These are phyloP conservation scores for Hemistola chrysoprasaria DNA, from an alignment of 2,888 invertebrate species.

Conservation along the genomic window DNA sequence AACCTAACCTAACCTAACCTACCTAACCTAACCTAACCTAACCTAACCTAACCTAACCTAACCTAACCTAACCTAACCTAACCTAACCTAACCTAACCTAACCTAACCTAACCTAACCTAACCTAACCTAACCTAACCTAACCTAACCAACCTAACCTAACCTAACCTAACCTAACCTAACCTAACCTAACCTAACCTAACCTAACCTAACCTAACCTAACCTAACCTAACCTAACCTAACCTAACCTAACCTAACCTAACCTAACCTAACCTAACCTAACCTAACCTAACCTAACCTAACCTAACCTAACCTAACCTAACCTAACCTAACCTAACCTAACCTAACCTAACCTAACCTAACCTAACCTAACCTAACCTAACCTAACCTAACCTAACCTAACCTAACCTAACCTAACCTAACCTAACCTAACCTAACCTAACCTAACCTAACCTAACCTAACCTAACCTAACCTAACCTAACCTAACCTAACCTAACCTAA, in stretches of 20 bases:
- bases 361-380: slow-evolving; percentile 32
- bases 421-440: slow-evolving; percentile 25
- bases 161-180: slow-evolving; percentile 32
- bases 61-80: slow-evolving; percentile 31
- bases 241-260: slow-evolving; percentile 27
- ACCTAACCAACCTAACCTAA: too few species aligned
- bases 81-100: slow-evolving; percentile 32
- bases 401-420: slow-evolving; percentile 25
- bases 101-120: slow-evolving; percentile 33
- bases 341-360: slow-evolving; percentile 30
- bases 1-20: too few species aligned
- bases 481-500: slow-evolving; percentile 24
- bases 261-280: slow-evolving; percentile 28
- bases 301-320: slow-evolving; percentile 32
- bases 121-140: slow-evolving; percentile 32
- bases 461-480: slow-evolving; percentile 24
- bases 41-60: slow-evolving; percentile 33
- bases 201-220: slow-evolving; percentile 34
- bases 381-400: slow-evolving; percentile 29
- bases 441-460: slow-evolving; percentile 25
- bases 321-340: slow-evolving; percentile 29
- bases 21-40: slow-evolving; percentile 32
- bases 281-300: too few species aligned
- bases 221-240: too few species aligned
- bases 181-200: slow-evolving; percentile 35